A percentile compares a stretch with the other conserved stretches of the same genome.
These are phyloP conservation scores for Cepphus grylle DNA, from an alignment of 2,113 vertebrate species.

Conservation along the genomic window DNA sequence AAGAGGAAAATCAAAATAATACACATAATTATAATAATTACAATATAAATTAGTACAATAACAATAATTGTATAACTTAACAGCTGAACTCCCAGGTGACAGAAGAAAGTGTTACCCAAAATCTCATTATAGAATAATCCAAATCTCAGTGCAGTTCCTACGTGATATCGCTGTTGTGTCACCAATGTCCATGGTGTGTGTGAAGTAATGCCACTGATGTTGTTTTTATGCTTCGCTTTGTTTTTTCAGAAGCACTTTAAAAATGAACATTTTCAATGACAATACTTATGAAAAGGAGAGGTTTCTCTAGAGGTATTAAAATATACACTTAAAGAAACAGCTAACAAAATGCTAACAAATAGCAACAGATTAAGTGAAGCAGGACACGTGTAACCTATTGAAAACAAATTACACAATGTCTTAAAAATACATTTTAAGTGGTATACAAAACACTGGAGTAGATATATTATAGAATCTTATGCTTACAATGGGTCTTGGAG, in stretches of 20 bases:
- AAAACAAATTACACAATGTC: not conserved
- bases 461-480: not conserved
- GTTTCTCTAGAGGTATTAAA: not conserved
- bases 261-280: not conserved
- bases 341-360: not conserved
- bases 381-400: fast-evolving
- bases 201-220: not conserved
- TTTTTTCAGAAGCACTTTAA: not conserved
- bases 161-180: not conserved
- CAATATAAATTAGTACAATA: not conserved
- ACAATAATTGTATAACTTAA: not conserved
- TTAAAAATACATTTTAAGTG: not conserved
- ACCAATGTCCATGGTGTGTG: not conserved
- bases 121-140: conserved; percentile 6
- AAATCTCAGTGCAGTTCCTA: not conserved
- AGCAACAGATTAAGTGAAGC: not conserved
- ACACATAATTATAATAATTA: not conserved
- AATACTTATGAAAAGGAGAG: not conserved
- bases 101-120: not conserved
- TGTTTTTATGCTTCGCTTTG: not conserved
- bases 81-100: not conserved
- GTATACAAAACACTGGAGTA: not conserved
- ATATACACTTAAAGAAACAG: not conserved
- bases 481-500: not conserved
- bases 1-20: not conserved